Evolutionary conservation across 2,888 invertebrate species (phyloP).

Genomic region (Xanthia icteritia): DNA sequence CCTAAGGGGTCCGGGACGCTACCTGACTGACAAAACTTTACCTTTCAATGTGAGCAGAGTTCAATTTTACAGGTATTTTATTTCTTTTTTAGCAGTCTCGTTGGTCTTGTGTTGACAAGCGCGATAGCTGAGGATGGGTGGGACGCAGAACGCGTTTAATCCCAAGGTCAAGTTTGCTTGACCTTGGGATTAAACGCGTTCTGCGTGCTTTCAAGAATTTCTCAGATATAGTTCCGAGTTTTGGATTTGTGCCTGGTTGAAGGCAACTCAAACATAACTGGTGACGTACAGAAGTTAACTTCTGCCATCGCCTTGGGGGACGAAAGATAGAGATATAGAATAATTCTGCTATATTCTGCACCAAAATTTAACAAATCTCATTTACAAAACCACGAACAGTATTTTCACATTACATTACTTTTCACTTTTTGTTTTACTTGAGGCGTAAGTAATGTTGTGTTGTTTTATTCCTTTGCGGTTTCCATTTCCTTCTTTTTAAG

Average conservation of each 20-base stretch:
- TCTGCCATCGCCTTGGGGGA: neutral
- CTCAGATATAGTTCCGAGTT: too few species aligned
- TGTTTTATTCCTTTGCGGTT: neutral
- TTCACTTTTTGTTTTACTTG: too few species aligned
- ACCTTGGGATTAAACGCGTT: too few species aligned
- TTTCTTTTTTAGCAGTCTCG: neutral
- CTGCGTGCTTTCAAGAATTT: too few species aligned
- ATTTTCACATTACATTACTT: too few species aligned
- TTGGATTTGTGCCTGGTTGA: too few species aligned
- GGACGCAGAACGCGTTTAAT: too few species aligned
- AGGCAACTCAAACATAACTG: neutral
- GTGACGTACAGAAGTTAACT: neutral
- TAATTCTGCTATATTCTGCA: too few species aligned
- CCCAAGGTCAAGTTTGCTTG: too few species aligned
- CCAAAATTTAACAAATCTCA: too few species aligned
- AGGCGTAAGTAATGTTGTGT: neutral
- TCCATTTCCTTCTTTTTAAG: neutral
- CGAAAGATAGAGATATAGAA: too few species aligned
- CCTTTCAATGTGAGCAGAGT: neutral
- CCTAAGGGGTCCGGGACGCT: slow-evolving; percentile 21
- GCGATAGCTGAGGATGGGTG: neutral
- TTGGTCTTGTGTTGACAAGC: neutral
- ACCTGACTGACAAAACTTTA: slow-evolving; percentile 41
- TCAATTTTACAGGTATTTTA: slow-evolving; percentile 24
- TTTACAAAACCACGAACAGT: too few species aligned